Evolutionary conservation across 2,888 invertebrate species (phyloP), one percentile per base, ranked within the genome.

Genomic region (Leptopilina myrica): DNA sequence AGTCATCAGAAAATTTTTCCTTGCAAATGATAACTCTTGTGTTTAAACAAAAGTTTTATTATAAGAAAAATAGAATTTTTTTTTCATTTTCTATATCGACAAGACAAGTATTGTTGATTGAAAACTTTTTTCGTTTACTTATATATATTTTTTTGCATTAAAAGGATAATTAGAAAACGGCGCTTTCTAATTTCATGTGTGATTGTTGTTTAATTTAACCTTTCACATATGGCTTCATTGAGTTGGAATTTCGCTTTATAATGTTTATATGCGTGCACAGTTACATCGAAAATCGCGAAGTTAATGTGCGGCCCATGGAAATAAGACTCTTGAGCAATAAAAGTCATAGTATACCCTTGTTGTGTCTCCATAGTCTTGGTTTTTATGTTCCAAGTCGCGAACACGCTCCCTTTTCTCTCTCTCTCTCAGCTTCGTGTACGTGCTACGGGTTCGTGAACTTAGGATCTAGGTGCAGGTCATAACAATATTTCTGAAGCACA

Each of bases 131-230:
- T 2, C 5, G 5, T 33, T 33, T 33, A 33, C 3, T 33, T 33
- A 20, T 20, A 20, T 20, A 20, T 33, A 2, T 33, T 33, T 26
- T 46, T 20, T 53, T 26, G 26, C 49, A 49, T 69, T 69, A 53
- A 33, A 33, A 53, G 53, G 69, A 53, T 69, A 69, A 69, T 69
- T 69, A 69, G 69, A 69, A 69, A 69, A 53, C 49, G 20, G 49
- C 14, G 49, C 69, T 69, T 69, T 69, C 69, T 69, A 69, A 53
- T 69, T 69, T 53, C 0, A 43, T 2, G 49, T 49, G 20, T 26
- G 53, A 69, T 69, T 69, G 26, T 69, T 69, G 26, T 69, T 69
- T 69, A 69, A 69, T 53, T 49, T 49, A 49, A 69, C 69, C 69
- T 69, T 69, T 69, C 49, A 69, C 69, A 69, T 49, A 49, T 69